Evolutionary conservation across 2,113 vertebrate species (phyloP).

Genomic region (Redunca redunca): DNA sequence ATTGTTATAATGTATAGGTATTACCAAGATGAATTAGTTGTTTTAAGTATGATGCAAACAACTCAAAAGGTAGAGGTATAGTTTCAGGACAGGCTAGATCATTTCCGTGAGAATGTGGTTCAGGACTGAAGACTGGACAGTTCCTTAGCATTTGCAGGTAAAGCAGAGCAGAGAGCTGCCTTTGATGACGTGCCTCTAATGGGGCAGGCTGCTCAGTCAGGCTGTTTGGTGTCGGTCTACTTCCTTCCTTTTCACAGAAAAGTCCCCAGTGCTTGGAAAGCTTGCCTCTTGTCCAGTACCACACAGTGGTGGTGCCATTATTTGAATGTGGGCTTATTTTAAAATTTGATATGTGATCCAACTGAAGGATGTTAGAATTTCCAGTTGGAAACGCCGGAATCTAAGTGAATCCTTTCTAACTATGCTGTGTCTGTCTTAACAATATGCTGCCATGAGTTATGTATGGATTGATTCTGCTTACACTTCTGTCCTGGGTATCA

Average conservation of each 20-base stretch:
- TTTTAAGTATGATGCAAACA: neutral
- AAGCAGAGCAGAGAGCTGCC: neutral
- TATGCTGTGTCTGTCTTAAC: neutral
- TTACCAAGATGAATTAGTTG: neutral
- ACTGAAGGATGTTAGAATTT: neutral
- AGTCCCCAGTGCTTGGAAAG: neutral
- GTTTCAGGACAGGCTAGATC: neutral
- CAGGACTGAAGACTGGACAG: neutral
- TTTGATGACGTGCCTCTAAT: neutral
- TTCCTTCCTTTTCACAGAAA: neutral
- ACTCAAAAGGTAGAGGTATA: neutral
- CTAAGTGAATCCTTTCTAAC: neutral
- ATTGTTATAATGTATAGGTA: neutral
- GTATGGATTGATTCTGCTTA: neutral
- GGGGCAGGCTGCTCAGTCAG: too few relatives aligned
- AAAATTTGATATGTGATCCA: neutral
- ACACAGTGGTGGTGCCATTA: neutral
- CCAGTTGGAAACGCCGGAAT: neutral
- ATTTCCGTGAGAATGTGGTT: neutral
- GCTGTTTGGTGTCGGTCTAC: neutral
- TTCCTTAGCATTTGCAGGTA: too few relatives aligned
- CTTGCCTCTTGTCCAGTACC: neutral
- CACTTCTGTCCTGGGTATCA: neutral
- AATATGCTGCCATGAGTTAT: neutral
- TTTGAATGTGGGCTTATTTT: neutral